phyloP scores from a whole-genome alignment of 2,888 invertebrate species.

The Clepsis dumicolana region DNA sequence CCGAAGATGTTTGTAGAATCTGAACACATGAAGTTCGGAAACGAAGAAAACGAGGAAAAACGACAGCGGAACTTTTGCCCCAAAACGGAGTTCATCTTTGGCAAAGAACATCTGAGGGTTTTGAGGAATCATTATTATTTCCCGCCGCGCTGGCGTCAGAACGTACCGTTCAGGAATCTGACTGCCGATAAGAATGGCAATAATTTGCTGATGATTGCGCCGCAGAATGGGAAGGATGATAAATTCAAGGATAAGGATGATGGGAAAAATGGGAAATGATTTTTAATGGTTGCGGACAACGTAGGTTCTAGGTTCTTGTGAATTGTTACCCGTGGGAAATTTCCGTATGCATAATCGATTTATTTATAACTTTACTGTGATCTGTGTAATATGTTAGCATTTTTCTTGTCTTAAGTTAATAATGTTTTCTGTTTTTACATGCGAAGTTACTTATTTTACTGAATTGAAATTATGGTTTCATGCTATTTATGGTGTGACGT shows the following conservation, averaged over 20 bases:
- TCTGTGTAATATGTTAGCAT: constrained; percentile 37
- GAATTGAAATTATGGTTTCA: no score
- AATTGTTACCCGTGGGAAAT: neutral
- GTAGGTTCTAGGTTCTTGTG: neutral
- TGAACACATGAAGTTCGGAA: constrained; percentile 66
- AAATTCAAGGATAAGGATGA: constrained; percentile 44
- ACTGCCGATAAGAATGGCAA: constrained; percentile 87
- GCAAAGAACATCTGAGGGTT: constrained; percentile 73
- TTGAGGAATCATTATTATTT: constrained; percentile 75
- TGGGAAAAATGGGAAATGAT: constrained; percentile 50
- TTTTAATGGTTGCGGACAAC: neutral
- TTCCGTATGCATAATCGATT: constrained; percentile 40
- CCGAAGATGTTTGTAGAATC: constrained; percentile 61
- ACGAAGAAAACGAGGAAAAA: constrained; percentile 77
- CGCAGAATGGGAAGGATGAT: constrained; percentile 68
- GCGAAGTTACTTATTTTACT: no score
- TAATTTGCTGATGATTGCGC: constrained; percentile 89
- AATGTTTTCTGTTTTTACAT: no score
- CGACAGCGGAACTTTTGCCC: constrained; percentile 56
- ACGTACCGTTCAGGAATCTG: constrained; percentile 79
- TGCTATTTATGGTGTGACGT: no score
- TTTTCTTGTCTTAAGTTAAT: neutral
- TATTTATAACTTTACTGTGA: no score
- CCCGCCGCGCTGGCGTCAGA: constrained; percentile 74
- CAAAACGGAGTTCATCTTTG: constrained; percentile 67